Conservation (phyloP, 2,888 invertebrate species). For the Tachina lurida region DNA sequence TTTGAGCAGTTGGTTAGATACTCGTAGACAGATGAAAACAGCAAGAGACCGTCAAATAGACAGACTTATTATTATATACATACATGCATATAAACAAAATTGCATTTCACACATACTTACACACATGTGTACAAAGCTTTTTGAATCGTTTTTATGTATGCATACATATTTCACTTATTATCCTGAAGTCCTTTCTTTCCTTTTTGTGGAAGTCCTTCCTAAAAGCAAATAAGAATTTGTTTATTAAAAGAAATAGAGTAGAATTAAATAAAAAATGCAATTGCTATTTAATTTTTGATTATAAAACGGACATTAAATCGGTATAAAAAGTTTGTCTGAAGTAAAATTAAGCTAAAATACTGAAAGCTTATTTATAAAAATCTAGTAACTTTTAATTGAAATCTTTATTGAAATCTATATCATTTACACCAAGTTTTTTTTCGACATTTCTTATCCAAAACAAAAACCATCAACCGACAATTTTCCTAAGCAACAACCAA, state of each 20-base stretch:
- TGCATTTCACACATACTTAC: neutral
- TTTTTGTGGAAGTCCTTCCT: neutral
- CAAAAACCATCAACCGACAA: too few relatives aligned
- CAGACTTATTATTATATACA: neutral
- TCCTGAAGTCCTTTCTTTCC: neutral
- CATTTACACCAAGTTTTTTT: too few relatives aligned
- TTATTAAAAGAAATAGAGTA: slow-evolving; percentile 2
- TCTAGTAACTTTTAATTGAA: too few relatives aligned
- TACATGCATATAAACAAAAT: neutral
- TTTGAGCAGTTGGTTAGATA: slow-evolving; percentile 26
- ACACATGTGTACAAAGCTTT: neutral
- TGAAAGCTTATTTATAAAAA: too few relatives aligned
- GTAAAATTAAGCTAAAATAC: too few relatives aligned
- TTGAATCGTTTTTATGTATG: neutral
- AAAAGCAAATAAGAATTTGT: neutral
- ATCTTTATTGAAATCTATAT: too few relatives aligned
- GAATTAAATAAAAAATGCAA: neutral
- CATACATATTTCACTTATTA: neutral
- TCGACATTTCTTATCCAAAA: too few relatives aligned
- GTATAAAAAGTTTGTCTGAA: too few relatives aligned
- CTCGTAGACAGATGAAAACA: neutral
- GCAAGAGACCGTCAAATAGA: neutral
- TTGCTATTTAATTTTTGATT: neutral
- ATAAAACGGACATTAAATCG: neutral
- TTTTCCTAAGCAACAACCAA: too few relatives aligned